Conservation (phyloP, 30 jellyfish, hydroid and myxozoan species). For the Mastigias papua region DNA sequence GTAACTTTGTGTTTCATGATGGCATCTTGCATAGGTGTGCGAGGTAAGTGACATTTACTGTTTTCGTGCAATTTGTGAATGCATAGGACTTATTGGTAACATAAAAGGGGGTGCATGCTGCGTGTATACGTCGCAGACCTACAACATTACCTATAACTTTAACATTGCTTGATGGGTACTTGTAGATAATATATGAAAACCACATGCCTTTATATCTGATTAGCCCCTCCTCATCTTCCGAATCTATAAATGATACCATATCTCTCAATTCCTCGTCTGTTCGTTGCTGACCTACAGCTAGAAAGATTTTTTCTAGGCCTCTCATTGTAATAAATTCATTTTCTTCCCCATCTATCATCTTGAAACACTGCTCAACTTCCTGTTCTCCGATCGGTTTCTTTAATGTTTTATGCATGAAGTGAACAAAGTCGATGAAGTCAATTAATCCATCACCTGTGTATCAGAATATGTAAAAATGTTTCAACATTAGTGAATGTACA, state of each 20-base stretch:
- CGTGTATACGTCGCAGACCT: no score
- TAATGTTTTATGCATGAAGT: conserved; percentile 70
- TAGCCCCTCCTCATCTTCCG: conserved; percentile 72
- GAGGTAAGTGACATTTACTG: no score
- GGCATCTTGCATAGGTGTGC: no score
- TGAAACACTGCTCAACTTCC: conserved; percentile 42
- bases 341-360: conserved; percentile 60
- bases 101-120: no score
- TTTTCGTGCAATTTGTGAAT: no score
- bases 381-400: conserved; percentile 67
- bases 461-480: neutral
- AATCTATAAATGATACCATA: conserved; percentile 45
- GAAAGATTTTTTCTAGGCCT: conserved; percentile 65
- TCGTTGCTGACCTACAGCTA: conserved; percentile 66
- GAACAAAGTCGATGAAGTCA: conserved; percentile 65
- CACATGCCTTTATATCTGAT: conserved; percentile 46
- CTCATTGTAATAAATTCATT: conserved; percentile 63
- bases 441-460: conserved; percentile 60
- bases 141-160: no score
- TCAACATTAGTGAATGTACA: no score
- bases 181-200: neutral
- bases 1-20: no score
- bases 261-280: conserved; percentile 70
- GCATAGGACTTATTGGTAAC: no score
- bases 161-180: neutral